phyloP scores from a whole-genome alignment of 1,140 invertebrate genomes.

The Zaprionus tsacasi region DNA sequence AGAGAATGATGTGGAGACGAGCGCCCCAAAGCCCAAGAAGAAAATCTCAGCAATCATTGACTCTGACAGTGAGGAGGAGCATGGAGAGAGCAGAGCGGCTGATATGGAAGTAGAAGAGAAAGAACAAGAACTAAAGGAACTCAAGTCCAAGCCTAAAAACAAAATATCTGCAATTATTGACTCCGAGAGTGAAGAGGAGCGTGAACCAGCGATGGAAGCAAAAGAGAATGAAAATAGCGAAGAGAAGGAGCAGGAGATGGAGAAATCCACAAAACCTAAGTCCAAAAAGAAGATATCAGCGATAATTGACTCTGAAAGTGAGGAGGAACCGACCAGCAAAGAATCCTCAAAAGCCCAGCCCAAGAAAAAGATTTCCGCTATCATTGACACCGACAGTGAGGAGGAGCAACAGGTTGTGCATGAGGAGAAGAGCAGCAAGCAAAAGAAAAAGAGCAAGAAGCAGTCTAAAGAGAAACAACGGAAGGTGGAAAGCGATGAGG shows the following conservation, averaged over 20 bases:
- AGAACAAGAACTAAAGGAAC: neutral
- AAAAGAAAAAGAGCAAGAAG: constrained; percentile 51
- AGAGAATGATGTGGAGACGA: neutral
- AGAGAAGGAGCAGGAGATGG: neutral
- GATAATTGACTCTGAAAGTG: constrained; percentile 44
- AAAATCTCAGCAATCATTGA: constrained; percentile 29
- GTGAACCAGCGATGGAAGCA: neutral
- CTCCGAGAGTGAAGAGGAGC: constrained; percentile 56
- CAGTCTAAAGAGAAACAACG: constrained; percentile 24
- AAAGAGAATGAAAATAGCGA: neutral
- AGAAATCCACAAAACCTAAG: constrained; percentile 12
- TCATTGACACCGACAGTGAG: constrained; percentile 50
- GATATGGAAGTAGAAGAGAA: neutral
- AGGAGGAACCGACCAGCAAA: constrained; percentile 30
- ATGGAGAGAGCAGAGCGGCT: neutral
- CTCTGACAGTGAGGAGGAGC: constrained; percentile 28
- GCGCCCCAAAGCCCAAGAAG: constrained; percentile 10
- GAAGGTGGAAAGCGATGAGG: constrained; percentile 39
- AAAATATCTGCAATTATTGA: constrained; percentile 53
- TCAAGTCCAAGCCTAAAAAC: constrained; percentile 20
- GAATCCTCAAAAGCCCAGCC: constrained; percentile 12
- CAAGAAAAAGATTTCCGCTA: constrained; percentile 32
- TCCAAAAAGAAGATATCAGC: constrained; percentile 30
- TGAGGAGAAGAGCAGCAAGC: constrained; percentile 9
- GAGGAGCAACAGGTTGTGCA: constrained; percentile 18